These are phyloP conservation scores for Pampus argenteus DNA, from an alignment of 2,797 vertebrate species.

Conservation along the genomic window DNA sequence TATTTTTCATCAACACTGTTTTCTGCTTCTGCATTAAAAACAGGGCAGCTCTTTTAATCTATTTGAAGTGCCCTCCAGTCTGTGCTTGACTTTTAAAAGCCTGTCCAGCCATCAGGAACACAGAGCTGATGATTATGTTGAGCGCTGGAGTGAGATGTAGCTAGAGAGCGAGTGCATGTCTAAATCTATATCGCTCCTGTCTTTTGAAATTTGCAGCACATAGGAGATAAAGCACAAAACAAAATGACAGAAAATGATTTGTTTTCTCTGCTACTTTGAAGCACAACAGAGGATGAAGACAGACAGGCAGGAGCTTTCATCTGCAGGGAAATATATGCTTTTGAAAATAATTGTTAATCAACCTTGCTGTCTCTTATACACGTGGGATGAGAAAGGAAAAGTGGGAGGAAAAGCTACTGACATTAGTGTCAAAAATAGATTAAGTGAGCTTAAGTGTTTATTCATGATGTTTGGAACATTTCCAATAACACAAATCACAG, in stretches of 20 bases:
- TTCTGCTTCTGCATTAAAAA: conserved; percentile 59
- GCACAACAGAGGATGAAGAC: conserved; percentile 21
- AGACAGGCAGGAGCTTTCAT: conserved; percentile 42
- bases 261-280: conserved; percentile 46
- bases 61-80: conserved; percentile 63
- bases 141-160: conserved; percentile 20
- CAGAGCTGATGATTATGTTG: conserved; percentile 47
- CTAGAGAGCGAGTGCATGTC: conserved; percentile 15
- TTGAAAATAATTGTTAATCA: conserved; percentile 45
- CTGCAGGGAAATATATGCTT: conserved; percentile 7
- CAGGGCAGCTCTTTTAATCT: conserved; percentile 60
- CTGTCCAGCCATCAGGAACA: conserved; percentile 39
- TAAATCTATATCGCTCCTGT: conserved; percentile 22
- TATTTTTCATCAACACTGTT: conserved; percentile 52
- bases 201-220: conserved; percentile 35
- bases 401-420: conserved; percentile 20
- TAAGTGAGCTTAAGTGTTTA: conserved; percentile 13
- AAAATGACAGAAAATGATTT: conserved; percentile 50
- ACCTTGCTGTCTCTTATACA: conserved; percentile 1
- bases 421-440: conserved; percentile 24
- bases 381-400: conserved; percentile 2
- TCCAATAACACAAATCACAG: conserved; percentile 22
- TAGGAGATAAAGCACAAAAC: conserved; percentile 38
- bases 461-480: conserved; percentile 14
- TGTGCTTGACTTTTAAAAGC: conserved; percentile 56